Conservation (phyloP, 2,888 invertebrate species). For the Apodemia zela region DNA sequence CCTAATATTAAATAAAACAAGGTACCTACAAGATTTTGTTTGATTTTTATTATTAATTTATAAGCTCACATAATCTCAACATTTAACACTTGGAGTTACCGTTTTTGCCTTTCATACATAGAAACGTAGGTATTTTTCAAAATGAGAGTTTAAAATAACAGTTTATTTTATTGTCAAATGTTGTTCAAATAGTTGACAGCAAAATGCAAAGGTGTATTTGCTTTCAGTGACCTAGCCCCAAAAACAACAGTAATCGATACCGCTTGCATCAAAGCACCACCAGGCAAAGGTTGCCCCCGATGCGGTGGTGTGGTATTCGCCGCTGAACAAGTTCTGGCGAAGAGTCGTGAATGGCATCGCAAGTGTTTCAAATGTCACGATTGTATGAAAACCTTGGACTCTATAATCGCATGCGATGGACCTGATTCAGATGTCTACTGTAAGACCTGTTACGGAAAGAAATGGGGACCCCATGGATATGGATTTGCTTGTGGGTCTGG, state of each 20-base stretch:
- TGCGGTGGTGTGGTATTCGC: slow-evolving; percentile 95
- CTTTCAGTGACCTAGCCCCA: slow-evolving; percentile 86
- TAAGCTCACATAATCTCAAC: background rate
- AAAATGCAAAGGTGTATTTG: slow-evolving; percentile 15
- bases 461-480: slow-evolving; percentile 98
- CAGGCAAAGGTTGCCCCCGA: slow-evolving; percentile 93
- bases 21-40: background rate
- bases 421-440: slow-evolving; percentile 97
- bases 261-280: slow-evolving; percentile 87
- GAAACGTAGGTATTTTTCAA: background rate
- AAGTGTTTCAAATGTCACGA: slow-evolving; percentile 96
- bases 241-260: slow-evolving; percentile 90
- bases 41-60: background rate
- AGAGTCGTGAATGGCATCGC: slow-evolving; percentile 94
- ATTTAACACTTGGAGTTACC: background rate
- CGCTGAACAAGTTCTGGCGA: slow-evolving; percentile 96
- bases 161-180: background rate
- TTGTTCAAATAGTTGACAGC: background rate
- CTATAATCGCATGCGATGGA: slow-evolving; percentile 96
- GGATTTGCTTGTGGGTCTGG: slow-evolving; percentile 97
- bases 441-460: slow-evolving; percentile 98
- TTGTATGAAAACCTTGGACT: slow-evolving; percentile 96
- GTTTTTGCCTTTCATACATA: background rate
- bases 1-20: no score
- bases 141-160: background rate